Evolutionary conservation across 2,888 invertebrate species (phyloP), one percentile per base, ranked within the genome.

Genomic region (Taenaris catops): DNA sequence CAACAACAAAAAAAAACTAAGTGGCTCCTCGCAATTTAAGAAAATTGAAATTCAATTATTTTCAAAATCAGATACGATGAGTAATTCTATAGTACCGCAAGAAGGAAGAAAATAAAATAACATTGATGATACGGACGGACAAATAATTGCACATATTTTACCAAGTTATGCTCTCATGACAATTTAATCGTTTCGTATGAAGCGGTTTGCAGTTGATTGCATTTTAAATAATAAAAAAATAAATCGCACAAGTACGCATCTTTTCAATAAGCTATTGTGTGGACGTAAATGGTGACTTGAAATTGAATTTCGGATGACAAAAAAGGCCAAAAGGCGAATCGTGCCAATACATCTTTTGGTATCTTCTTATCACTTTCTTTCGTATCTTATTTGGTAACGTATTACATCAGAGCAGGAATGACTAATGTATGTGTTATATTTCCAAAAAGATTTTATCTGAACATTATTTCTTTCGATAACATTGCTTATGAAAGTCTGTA

Each of bases 171-270:
- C 20, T 41, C 25, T 41, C 37, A 25, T 38, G 38, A 42, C 32
- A 28, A 8, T 39, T 42, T 42, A 42, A 42, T 42, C 11, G 18
- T 25, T 38, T 38, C 34, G 18, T 38, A 38, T 39, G 21, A 33
- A 28, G 20, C 20, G 16, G 16, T 31, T 9, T 9, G 9, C 9
- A 31, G 31, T 14, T 17, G 31, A 31, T 31, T 31, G 31, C 31
- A 12, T 23, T 31, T 6, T 23, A 16, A 31, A 23, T 23, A 14
- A n/a, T n/a, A n/a, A 31, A 31, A 18, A 14, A 21, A 20, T 11
- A 21, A 8, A 12, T 4, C 12, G 3, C 10, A 11, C 10, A 12
- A 8, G 20, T 8, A 19, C 8, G 10, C n/a, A n/a, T n/a, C n/a
- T 20, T 25, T 19, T 21, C 14, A 33, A 33, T 36, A 33, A 29